Percentiles rank a stretch among this genome's conserved stretches.
These are phyloP conservation scores for Bruchidius siliquastri DNA, from an alignment of 2,888 invertebrate genomes.

Conservation along the genomic window DNA sequence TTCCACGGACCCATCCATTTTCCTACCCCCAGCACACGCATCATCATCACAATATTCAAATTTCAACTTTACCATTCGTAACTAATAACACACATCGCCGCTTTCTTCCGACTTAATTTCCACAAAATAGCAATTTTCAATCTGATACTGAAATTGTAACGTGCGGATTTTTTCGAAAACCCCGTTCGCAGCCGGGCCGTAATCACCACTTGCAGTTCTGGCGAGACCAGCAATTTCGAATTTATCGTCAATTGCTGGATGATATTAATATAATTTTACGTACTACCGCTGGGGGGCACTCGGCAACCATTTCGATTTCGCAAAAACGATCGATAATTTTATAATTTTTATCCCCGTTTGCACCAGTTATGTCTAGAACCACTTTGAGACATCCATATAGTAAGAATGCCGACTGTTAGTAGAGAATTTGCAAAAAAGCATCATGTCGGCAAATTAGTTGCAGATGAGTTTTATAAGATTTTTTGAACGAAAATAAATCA, in stretches of 20 bases:
- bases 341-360: neutral
- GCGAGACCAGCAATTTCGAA: constrained; percentile 45
- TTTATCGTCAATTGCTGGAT: constrained; percentile 43
- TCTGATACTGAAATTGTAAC: constrained; percentile 47
- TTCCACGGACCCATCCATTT: neutral
- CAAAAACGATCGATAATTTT: constrained; percentile 29
- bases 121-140: constrained; percentile 49
- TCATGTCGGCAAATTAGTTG: too few species aligned
- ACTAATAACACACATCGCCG: neutral
- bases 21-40: constrained; percentile 1
- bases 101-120: constrained; percentile 29
- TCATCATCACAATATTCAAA: constrained; percentile 36
- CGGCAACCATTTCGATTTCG: constrained; percentile 33
- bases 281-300: constrained; percentile 37
- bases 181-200: constrained; percentile 37
- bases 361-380: neutral
- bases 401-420: too few species aligned
- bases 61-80: constrained; percentile 30
- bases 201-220: constrained; percentile 38
- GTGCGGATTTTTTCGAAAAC: constrained; percentile 38
- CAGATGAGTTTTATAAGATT: too few species aligned
- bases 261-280: constrained; percentile 48
- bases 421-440: neutral
- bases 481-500: too few species aligned
- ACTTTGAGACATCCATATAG: neutral